phyloP scores from a whole-genome alignment of 1,140 invertebrate species.

The Chrysomallon squamiferum region DNA sequence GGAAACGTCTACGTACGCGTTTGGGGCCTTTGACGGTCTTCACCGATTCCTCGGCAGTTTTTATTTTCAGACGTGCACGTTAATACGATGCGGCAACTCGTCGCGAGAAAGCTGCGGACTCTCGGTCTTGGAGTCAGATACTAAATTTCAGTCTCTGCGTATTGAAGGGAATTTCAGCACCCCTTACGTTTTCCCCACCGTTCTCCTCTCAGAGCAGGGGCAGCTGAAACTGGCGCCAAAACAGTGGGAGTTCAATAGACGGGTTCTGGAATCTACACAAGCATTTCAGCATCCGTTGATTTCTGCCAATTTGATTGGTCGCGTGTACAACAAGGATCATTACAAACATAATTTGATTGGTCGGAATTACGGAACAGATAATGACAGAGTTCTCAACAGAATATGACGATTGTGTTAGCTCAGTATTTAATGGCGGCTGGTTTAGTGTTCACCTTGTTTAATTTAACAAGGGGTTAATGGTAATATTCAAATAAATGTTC shows the following conservation, averaged over 20 bases:
- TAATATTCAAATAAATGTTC: no score
- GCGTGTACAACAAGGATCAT: neutral
- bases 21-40: neutral
- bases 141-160: slow-evolving; percentile 13
- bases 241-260: neutral
- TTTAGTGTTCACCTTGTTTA: no score
- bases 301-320: neutral
- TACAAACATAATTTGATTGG: no score
- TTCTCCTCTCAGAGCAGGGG: slow-evolving; percentile 12
- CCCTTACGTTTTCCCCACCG: slow-evolving; percentile 29
- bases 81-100: neutral
- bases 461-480: no score
- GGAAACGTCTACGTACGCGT: no score
- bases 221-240: slow-evolving; percentile 8
- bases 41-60: neutral
- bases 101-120: neutral
- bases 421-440: no score
- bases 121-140: neutral
- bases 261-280: neutral
- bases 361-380: no score
- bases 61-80: neutral
- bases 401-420: no score
- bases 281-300: neutral
- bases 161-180: slow-evolving; percentile 26
- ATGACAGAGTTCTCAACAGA: no score